phyloP scores from a whole-genome alignment of 1,140 invertebrate genomes.

The Melitaea cinxia region DNA sequence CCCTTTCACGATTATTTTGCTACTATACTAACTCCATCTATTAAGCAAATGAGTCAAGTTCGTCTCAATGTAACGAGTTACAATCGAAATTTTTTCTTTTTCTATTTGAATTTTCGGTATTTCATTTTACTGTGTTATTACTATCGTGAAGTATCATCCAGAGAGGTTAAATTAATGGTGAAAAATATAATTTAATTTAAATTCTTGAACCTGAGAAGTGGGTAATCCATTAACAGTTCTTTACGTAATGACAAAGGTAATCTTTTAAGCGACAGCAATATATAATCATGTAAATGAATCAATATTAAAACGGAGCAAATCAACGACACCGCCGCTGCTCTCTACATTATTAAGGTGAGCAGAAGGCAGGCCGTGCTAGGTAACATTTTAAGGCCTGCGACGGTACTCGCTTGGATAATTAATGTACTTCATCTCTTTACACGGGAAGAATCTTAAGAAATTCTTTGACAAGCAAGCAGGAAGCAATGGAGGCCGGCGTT shows the following conservation, averaged over 20 bases:
- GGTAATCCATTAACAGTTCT: neutral
- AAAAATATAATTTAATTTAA: too few relatives aligned
- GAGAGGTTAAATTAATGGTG: too few relatives aligned
- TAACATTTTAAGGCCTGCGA: neutral
- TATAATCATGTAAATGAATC: neutral
- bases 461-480: neutral
- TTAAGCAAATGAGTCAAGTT: too few relatives aligned
- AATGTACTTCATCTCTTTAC: neutral
- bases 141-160: too few relatives aligned
- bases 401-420: neutral
- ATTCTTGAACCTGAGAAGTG: too few relatives aligned
- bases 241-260: neutral
- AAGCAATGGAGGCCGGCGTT: too few relatives aligned
- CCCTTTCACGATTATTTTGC: too few relatives aligned
- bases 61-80: too few relatives aligned
- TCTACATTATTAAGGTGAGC: constrained; percentile 7
- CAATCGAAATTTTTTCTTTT: too few relatives aligned
- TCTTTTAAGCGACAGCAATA: neutral
- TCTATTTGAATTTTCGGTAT: too few relatives aligned
- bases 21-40: too few relatives aligned
- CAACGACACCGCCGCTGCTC: neutral
- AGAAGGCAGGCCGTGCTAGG: neutral
- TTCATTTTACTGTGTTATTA: too few relatives aligned
- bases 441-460: neutral
- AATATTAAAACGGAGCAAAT: constrained; percentile 18